Conservation (phyloP, 2,113 vertebrate species). For the Toxostoma redivivum region DNA sequence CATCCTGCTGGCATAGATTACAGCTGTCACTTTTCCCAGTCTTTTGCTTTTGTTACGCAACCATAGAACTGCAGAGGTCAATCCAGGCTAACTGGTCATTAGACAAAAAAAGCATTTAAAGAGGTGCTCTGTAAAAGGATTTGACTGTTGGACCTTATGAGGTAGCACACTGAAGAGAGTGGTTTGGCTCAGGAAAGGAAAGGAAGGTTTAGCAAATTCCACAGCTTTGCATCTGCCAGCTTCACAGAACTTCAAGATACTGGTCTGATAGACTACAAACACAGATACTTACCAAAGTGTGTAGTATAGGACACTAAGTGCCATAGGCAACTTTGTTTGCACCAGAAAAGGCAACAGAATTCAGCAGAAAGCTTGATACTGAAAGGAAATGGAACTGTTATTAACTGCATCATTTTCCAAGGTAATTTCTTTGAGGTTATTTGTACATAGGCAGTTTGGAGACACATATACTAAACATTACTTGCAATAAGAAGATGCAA, state of each 20-base stretch:
- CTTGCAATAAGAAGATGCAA: not conserved
- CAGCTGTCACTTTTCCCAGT: not conserved
- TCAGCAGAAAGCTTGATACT: not conserved
- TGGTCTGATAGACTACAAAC: not conserved
- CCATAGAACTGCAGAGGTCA: not conserved
- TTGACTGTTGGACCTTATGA: not conserved
- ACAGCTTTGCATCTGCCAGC: not conserved
- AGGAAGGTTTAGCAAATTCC: not conserved
- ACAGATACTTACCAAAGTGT: rapidly evolving
- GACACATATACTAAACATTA: not conserved
- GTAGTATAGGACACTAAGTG: not conserved
- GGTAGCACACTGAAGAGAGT: not conserved
- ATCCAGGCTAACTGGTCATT: not conserved
- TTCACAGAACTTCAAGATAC: not conserved
- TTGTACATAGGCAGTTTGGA: not conserved
- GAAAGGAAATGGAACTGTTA: not conserved
- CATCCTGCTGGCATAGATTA: not conserved
- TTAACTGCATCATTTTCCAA: not conserved
- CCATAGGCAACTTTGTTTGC: not conserved
- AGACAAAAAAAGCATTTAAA: not conserved
- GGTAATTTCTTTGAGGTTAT: not conserved
- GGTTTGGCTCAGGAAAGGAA: not conserved
- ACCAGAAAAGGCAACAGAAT: not conserved
- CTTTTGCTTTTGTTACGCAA: not conserved
- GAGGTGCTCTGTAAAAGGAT: not conserved